Base-by-base conservation (phyloP, 1,140 invertebrate genomes). In the Drosophila carrolli region DNA sequence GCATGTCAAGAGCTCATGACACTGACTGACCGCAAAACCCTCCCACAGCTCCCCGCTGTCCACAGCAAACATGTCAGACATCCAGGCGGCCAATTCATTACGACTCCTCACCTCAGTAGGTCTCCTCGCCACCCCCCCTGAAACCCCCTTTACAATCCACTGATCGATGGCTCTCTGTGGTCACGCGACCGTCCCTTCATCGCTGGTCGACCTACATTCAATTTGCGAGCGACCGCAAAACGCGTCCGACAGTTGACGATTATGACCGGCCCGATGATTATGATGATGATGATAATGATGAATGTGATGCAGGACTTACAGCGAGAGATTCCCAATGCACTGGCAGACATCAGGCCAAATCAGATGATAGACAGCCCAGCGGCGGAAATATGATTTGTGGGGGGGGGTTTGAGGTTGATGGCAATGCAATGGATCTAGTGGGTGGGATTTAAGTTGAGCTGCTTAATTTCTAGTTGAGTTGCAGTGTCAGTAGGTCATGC, bases 221-320 rank as follows among this genome's bases (percentile, higher is more conserved):
- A 88, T 88, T 88, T 88, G 80, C 85, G 60, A 71, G 63, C 68
- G 68, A 83, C 83, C 83, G 83, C 83, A 88, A 89, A 89, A 70
- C 72, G 79, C 76, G 79, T 89, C 84, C 81, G 83, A 89, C 83
- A 86, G 79, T 73, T 88, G 79, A 83, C 83, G 83, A 81, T 85
- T 81, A 85, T 66, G 54, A 61, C 61, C 47, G 27, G 38, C 32
- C 35, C 50, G 43, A 55, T 65, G 57, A 61, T 59, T 44, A 70
- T 65, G 41, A 67, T 47, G 53, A 43, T 40, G 65, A 43, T 46
- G 65, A 55, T 67, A 62, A 47, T 35, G 63, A 51, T 78, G 65
- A 58, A 79, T 60, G 71, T 14, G 60, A 32, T 43, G 60, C 55
- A 63, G 60, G 60, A 43, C 60, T 60, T 32, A 51, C 43, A 37